phyloP scores from a whole-genome alignment of 2,797 vertebrate species.

The Carcharodon carcharias region DNA sequence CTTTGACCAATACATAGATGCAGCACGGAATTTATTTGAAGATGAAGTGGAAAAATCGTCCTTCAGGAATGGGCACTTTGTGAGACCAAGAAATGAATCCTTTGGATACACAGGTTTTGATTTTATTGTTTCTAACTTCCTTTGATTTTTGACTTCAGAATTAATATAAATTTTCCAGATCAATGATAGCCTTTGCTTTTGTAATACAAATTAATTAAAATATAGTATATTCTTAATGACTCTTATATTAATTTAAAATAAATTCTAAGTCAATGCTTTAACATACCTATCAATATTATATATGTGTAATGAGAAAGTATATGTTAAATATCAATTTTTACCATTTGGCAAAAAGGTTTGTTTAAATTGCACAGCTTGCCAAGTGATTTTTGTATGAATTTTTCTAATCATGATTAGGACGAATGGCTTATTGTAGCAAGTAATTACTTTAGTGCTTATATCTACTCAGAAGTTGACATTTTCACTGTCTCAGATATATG shows the following conservation, averaged over 20 bases:
- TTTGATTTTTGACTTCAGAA: background rate
- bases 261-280: background rate
- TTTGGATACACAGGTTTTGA: slow-evolving; percentile 49
- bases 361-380: background rate
- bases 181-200: background rate
- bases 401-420: background rate
- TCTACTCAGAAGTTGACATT: background rate
- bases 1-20: slow-evolving; percentile 49
- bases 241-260: background rate
- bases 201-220: background rate
- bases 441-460: background rate
- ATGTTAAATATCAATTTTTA: background rate
- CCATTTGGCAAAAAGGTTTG: background rate
- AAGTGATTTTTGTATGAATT: background rate
- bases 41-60: slow-evolving; percentile 50
- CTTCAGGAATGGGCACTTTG: slow-evolving; percentile 24
- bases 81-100: slow-evolving; percentile 47
- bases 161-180: background rate
- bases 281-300: background rate
- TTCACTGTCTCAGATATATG: background rate
- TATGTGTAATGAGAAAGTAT: background rate
- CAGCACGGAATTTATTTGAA: slow-evolving; percentile 42
- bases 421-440: background rate
- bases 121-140: background rate
- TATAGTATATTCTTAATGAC: background rate